Evolutionary conservation across 2,888 invertebrate genomes (phyloP), one percentile per base, ranked within the genome.

Genomic region (Syrista parreyssii): DNA sequence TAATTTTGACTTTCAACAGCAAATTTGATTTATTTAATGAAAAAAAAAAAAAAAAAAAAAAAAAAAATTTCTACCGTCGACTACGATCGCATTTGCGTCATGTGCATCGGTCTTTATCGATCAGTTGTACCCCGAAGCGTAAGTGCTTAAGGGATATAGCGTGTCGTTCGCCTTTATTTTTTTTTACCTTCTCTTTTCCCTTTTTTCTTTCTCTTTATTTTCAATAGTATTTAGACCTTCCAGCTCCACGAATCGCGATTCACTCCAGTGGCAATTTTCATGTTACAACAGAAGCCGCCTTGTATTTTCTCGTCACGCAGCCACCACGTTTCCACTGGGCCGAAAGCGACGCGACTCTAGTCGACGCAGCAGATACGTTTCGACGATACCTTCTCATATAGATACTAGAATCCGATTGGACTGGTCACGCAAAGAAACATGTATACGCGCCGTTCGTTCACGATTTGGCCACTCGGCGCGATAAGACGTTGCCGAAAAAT

Each of bases 251-350:
- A 15, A 71, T 71, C 71, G 71, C 32, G 31, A 3, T 71, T 71
- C 32, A n/a, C 71, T 30, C 71, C 3, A 33, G 9, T 23, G 55
- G 31, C 23, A 31, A 71, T 71, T 71, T 71, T 71, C 32, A 31
- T 71, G 71, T 71, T 71, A 30, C 12, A 32, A 31, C 71, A 31
- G 71, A 32, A 71, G 71, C 32, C 71, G 31, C 71, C 31, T 71
- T 71, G 31, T 71, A n/a, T 71, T 71, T 71, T 71, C 31, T 71
- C 71, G 31, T 31, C 71, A 71, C 71, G 71, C 71, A 71, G 71
- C 71, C 32, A 9, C 23, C 33, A 4, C 33, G 32, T 71, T 71
- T 71, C 31, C 31, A 32, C 6, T 30, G 15, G 15, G 71, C 4
- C 33, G 55, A 55, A 23, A 55, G 55, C 55, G 55, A 55, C 55